Evolutionary conservation across 2,113 vertebrate genomes (phyloP), one percentile per base, ranked within the genome.

Genomic region (Himantopus leucocephalus): DNA sequence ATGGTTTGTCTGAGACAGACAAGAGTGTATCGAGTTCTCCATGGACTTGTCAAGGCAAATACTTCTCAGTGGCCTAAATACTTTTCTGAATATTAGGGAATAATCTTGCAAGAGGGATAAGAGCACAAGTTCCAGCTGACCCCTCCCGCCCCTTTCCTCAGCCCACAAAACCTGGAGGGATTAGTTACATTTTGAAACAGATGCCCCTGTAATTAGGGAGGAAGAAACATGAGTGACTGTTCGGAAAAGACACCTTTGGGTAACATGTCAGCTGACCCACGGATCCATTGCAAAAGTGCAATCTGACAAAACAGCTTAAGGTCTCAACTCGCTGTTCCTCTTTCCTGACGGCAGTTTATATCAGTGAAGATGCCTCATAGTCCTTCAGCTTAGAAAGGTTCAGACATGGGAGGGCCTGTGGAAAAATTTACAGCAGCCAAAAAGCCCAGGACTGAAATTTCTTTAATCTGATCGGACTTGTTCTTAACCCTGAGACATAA

Each of bases 401-500:
- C 85, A 90, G 73, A 67, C 39, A 89, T 56, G 82, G 67, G 82
- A 96, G 92, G n/a, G 48, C 66, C 88, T 70, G 19, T 58, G 67
- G 70, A 96, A 94, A 75, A 96, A 96, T 94, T 94, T 77, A 87
- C 64, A 94, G 67, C 83, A 83, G 63, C 45, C 72, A 87, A 92
- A 77, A 95, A 92, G 32, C 47, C 39, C 20, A 41, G 60, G 22
- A 72, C 95, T 71, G 89, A 90, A 92, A 92, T 80, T 70, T 96
- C 50, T 85, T 81, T 91, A 92, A 63, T 92, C 85, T 96, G 90
- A 95, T 97, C 56, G 85, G 90, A 83, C 62, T 95, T 66, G 35
- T 95, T 96, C 92, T 88, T 96, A 92, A 92, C 88, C 85, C 88
- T n/a, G 74, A 88, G 92, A 92, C 83, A 92, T 94, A 96, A 93